A percentile compares a stretch with the other conserved stretches of the same genome.
These are phyloP conservation scores for Leptoclinus maculatus DNA, from an alignment of 2,797 vertebrate genomes.

Conservation along the genomic window DNA sequence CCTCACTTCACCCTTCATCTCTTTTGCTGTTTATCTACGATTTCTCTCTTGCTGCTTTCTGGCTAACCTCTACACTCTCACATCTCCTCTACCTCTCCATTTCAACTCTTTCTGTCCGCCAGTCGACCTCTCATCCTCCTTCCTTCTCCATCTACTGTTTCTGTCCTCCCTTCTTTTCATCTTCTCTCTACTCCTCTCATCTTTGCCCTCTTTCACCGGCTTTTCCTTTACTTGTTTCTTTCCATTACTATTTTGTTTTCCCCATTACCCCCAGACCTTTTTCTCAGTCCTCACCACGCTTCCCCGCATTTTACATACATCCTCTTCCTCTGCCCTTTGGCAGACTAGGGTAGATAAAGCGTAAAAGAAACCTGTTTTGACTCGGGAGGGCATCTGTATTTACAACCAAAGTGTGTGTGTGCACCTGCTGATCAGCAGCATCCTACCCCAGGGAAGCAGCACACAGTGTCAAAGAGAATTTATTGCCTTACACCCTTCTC, in stretches of 20 bases:
- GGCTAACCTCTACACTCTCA: slow-evolving; percentile 42
- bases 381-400: slow-evolving; percentile 61
- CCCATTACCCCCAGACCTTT: neutral
- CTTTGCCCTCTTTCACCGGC: slow-evolving; percentile 30
- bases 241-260: neutral
- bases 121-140: slow-evolving; percentile 30
- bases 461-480: slow-evolving; percentile 71
- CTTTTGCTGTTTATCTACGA: slow-evolving; percentile 46
- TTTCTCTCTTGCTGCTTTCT: slow-evolving; percentile 32
- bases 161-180: slow-evolving; percentile 46
- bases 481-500: slow-evolving; percentile 60
- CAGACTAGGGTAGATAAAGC: slow-evolving; percentile 56
- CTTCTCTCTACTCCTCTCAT: slow-evolving; percentile 35
- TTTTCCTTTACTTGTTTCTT: slow-evolving; percentile 49
- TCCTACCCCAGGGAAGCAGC: slow-evolving; percentile 46
- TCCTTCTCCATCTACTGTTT: slow-evolving; percentile 28
- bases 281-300: slow-evolving; percentile 17
- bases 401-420: slow-evolving; percentile 59
- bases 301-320: slow-evolving; percentile 19
- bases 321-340: slow-evolving; percentile 18
- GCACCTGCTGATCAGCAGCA: slow-evolving; percentile 66
- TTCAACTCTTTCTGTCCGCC: slow-evolving; percentile 24
- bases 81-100: slow-evolving; percentile 41
- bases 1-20: slow-evolving; percentile 27
- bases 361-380: slow-evolving; percentile 58